Percentiles rank a stretch among this genome's conserved stretches.
Evolutionary conservation across 2,888 invertebrate species (phyloP).

Genomic region (Scaptodrosophila latifasciaeformis): DNA sequence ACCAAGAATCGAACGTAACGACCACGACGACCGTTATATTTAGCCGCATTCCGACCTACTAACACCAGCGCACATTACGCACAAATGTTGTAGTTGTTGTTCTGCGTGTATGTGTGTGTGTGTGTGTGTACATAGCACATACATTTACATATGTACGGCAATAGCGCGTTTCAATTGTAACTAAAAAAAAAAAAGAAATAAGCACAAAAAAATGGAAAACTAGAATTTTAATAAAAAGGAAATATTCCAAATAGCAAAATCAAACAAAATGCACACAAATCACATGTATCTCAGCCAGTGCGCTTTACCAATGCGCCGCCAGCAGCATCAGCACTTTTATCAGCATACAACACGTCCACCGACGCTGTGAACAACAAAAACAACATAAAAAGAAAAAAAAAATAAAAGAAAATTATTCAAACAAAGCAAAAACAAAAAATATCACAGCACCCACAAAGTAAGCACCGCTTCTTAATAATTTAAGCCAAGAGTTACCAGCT

Average conservation of each 20-base stretch:
- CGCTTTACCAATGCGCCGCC: slow-evolving; percentile 42
- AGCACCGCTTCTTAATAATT: slow-evolving; percentile 47
- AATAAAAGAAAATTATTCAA: slow-evolving; percentile 3
- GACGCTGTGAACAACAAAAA: slow-evolving; percentile 49
- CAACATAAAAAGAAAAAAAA: slow-evolving; percentile 18
- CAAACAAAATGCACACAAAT: slow-evolving; percentile 56
- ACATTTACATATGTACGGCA: slow-evolving; percentile 1
- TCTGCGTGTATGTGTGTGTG: slow-evolving; percentile 16
- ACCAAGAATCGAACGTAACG: slow-evolving; percentile 32
- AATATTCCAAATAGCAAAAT: no score
- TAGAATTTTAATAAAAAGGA: slow-evolving; percentile 21
- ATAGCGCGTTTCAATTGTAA: no score
- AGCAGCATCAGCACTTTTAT: slow-evolving; percentile 56
- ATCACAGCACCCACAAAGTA: slow-evolving; percentile 48
- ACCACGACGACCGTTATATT: slow-evolving; percentile 53
- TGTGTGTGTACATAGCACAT: background rate
- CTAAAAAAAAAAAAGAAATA: slow-evolving; percentile 1
- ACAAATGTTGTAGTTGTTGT: slow-evolving; percentile 42
- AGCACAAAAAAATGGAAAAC: slow-evolving; percentile 2
- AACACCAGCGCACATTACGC: slow-evolving; percentile 49
- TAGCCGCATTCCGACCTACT: slow-evolving; percentile 56
- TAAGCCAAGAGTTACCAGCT: slow-evolving; percentile 6
- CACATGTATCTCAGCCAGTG: slow-evolving; percentile 43
- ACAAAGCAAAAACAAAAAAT: slow-evolving; percentile 14
- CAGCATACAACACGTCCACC: slow-evolving; percentile 63